phyloP scores from a whole-genome alignment of 2,797 vertebrate genomes.

The Allobates femoralis region DNA sequence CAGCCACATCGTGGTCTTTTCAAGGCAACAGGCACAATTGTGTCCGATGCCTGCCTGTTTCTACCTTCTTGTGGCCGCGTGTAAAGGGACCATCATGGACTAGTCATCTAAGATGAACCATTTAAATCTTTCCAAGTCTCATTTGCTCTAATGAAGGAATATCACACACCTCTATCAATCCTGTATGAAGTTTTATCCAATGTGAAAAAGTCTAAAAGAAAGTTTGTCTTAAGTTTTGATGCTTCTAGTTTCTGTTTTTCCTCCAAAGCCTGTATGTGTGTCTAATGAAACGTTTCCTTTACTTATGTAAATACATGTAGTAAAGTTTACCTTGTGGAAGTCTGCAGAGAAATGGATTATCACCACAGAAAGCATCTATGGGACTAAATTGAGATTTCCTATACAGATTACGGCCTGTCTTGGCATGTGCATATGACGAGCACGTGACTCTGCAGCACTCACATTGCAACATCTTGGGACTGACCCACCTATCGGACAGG shows the following conservation, averaged over 20 bases:
- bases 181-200: too few species aligned
- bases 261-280: background rate
- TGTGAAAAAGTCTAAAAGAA: background rate
- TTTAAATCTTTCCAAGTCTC: too few species aligned
- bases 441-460: slow-evolving; percentile 69
- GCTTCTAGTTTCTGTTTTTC: background rate
- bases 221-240: background rate
- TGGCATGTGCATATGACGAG: slow-evolving; percentile 66
- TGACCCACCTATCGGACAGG: slow-evolving; percentile 90
- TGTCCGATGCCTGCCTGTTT: too few species aligned
- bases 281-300: background rate
- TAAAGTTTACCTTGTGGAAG: background rate
- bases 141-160: too few species aligned
- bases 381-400: slow-evolving; percentile 3
- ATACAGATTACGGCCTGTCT: slow-evolving; percentile 69
- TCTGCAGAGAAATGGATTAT: background rate
- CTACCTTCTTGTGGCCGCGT: too few species aligned
- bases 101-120: too few species aligned
- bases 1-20: too few species aligned
- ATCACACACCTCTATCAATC: too few species aligned
- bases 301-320: background rate
- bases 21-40: too few species aligned
- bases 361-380: background rate
- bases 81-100: too few species aligned
- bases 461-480: slow-evolving; percentile 67